Base-by-base conservation (phyloP, 2,888 invertebrate species). In the Eupeodes latifasciatus region DNA sequence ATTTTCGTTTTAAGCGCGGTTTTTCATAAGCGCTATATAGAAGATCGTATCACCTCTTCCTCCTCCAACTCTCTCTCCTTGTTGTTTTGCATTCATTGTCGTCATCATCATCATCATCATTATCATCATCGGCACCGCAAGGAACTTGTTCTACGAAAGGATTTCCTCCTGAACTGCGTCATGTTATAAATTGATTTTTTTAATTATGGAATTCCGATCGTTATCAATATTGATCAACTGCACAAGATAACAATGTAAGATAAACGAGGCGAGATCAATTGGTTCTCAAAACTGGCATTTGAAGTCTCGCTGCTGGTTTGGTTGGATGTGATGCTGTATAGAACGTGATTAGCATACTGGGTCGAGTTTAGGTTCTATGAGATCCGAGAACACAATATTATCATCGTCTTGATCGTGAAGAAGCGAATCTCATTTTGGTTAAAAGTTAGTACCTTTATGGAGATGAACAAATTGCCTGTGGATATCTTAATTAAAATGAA, bases 131-230 rank as follows among this genome's bases (percentile, higher is more conserved):
- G 82, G 86, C 83, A 72, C 75, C 69, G 80, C 27, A 71, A 78
- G 84, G 81, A 88, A 88, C 87, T 81, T 40, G 84, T 88, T 84
- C 71, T 51, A 62, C 77, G 49, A 88, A 84, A 84, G 81, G 77
- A 88, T 88, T 85, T 57, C 57, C 77, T 84, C 69, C 74, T 27
- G 27, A 27, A 27, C 27, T 84, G 84, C 53, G 12, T 85, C 74
- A 81, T 88, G 87, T 85, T 88, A 88, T 88, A 85, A 85, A 88
- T 88, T 88, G 87, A 88, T 88, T 88, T 88, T 85, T 88, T 88
- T 88, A 88, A 88, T 88, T 88, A 88, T 85, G 81, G 84, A 19
- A 78, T 85, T 67, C 82, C 85, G 87, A 88, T 81, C 77, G 69
- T 85, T 88, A 88, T 88, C 87, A 85, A 74, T 72, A 59, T 81